Percentiles rank a stretch among this genome's conserved stretches.
These are phyloP conservation scores for Bryconaethiops microstoma DNA, from an alignment of 2,797 vertebrate species.

Conservation along the genomic window DNA sequence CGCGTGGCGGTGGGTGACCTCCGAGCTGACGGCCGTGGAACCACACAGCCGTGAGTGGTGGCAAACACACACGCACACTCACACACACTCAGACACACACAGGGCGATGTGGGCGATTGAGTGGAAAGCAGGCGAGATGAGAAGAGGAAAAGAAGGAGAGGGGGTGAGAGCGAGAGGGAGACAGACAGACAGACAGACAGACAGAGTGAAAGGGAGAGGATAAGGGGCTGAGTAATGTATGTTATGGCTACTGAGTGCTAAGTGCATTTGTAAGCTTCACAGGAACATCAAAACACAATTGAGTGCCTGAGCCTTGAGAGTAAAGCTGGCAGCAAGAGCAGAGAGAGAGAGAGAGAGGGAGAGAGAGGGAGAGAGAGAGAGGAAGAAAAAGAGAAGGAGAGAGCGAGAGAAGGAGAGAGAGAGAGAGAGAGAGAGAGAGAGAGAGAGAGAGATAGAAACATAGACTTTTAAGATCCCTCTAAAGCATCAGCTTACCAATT, in stretches of 20 bases:
- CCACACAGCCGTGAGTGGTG: slow-evolving; percentile 68
- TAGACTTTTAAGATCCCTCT: neutral
- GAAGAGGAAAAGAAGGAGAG: slow-evolving; percentile 37
- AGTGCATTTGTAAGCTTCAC: slow-evolving; percentile 86
- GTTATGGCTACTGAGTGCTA: slow-evolving; percentile 90
- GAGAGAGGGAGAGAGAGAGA: slow-evolving; percentile 46
- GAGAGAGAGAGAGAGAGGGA: slow-evolving; percentile 29
- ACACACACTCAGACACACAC: no score
- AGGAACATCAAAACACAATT: slow-evolving; percentile 97
- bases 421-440: slow-evolving; percentile 42
- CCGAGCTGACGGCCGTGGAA: slow-evolving; percentile 66
- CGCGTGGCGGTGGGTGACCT: slow-evolving; percentile 70
- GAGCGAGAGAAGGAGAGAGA: slow-evolving; percentile 14
- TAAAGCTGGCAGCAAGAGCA: slow-evolving; percentile 27
- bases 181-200: neutral
- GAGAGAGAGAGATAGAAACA: neutral
- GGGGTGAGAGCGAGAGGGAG: slow-evolving; percentile 3
- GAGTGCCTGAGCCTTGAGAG: slow-evolving; percentile 71
- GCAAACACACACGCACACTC: slow-evolving; percentile 29
- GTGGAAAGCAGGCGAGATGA: slow-evolving; percentile 69
- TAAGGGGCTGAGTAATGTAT: slow-evolving; percentile 85
- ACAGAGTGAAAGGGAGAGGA: slow-evolving; percentile 26
- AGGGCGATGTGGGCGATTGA: slow-evolving; percentile 71
- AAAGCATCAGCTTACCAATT: slow-evolving; percentile 13
- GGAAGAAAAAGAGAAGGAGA: slow-evolving; percentile 41